These are phyloP conservation scores for Clarias batrachus DNA, from an alignment of 2,113 vertebrate genomes.

Conservation along the genomic window DNA sequence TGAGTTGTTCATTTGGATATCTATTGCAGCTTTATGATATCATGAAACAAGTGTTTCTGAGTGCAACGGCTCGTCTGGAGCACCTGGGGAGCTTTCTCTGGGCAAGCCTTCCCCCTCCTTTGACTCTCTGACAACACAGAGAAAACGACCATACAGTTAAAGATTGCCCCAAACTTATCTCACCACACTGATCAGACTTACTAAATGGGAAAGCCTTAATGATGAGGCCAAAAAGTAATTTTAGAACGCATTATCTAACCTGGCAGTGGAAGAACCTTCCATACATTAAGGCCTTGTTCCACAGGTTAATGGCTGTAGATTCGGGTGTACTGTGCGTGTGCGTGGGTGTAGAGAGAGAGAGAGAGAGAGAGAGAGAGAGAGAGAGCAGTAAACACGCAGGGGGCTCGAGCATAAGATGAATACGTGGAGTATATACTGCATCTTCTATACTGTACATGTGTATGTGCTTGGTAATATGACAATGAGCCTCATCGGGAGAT, in stretches of 20 bases:
- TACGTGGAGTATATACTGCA: not conserved
- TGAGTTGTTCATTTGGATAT: conserved; percentile 34
- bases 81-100: conserved; percentile 30
- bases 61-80: conserved; percentile 18
- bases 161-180: conserved; percentile 11
- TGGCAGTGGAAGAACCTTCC: not conserved
- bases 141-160: not conserved
- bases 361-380: not conserved
- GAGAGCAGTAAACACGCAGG: not conserved
- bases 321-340: not conserved
- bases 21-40: conserved; percentile 29
- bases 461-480: conserved; percentile 67
- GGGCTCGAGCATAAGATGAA: not conserved
- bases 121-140: conserved; percentile 26
- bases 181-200: not conserved
- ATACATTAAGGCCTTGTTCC: conserved; percentile 4
- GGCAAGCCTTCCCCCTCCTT: conserved; percentile 1
- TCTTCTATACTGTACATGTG: not conserved
- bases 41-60: conserved; percentile 28
- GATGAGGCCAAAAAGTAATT: not conserved
- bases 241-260: not conserved
- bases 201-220: not conserved
- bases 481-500: conserved; percentile 70
- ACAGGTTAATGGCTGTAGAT: conserved; percentile 26
- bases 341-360: not conserved